Evolutionary conservation across 2,888 invertebrate species (phyloP), one percentile per base, ranked within the genome.

Genomic region (Xestia xanthographa): DNA sequence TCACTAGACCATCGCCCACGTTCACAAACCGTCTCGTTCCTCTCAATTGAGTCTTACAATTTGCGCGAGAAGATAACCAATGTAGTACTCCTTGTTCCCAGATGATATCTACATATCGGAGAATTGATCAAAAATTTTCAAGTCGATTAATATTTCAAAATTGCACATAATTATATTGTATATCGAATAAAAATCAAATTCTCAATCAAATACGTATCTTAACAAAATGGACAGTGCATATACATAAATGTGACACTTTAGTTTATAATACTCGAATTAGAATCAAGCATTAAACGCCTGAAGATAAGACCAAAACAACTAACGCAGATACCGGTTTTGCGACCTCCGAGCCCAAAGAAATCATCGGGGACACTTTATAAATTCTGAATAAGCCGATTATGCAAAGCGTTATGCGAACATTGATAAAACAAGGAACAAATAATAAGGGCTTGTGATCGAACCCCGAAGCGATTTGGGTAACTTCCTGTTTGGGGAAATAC

Each of bases 331-430:
- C 94, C 92, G 92, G 94, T 94, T 92, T 85, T 72, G 73, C 76
- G 66, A 73, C 82, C 83, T 85, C 84, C 86, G 80, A 86, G 85
- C 84, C 85, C 85, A 85, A 87, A 87, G 86, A 88, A 89, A 90
- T 90, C 89, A 88, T 86, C 71, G 84, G 88, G 88, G 90, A 92
- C 91, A 92, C 89, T 92, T 91, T 92, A 91, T 92, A 91, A 84
- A 80, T 86, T 86, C 90, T 89, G 92, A 92, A 93, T 93, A 92
- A 93, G 92, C 91, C 91, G 93, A 95, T 94, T 94, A 94, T 94
- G 92, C 93, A 92, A 94, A 95, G 89, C 89, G 87, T 84, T 89
- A 87, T 87, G 88, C 88, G 87, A 88, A 88, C 90, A 86, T 80
- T 81, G 81, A 81, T 86, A 85, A 87, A 91, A 92, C 80, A 86